A percentile compares a stretch with the other conserved stretches of the same genome.
Conservation (phyloP, 2,797 vertebrate species). For the Columba guinea region DNA sequence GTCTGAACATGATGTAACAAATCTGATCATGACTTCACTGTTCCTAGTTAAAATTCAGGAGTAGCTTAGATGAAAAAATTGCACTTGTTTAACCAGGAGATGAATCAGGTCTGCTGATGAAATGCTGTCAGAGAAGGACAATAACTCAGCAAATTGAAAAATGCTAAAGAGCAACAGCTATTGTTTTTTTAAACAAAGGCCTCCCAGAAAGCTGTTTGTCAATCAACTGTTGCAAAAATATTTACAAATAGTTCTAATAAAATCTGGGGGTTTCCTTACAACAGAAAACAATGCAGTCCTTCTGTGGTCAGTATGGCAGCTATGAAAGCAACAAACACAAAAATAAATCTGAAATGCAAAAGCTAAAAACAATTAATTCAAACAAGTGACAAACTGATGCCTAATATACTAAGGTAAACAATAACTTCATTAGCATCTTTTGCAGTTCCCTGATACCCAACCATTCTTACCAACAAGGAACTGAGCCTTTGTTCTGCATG, state of each 20-base stretch:
- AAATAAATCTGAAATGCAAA: neutral
- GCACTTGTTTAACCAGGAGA: neutral
- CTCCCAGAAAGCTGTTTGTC: neutral
- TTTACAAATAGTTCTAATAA: neutral
- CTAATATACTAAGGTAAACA: neutral
- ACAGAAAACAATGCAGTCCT: neutral
- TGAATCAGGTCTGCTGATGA: neutral
- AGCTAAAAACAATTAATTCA: neutral
- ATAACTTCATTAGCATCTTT: neutral
- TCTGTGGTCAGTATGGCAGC: neutral
- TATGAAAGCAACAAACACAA: neutral
- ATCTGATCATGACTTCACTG: neutral
- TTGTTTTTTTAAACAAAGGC: neutral
- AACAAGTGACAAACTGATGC: neutral
- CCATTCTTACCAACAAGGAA: neutral
- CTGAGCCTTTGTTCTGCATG: conserved; percentile 5
- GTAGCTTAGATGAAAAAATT: neutral
- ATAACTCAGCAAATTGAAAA: neutral
- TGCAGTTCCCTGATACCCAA: neutral
- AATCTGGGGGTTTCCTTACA: neutral
- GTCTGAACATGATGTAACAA: neutral
- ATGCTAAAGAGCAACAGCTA: neutral
- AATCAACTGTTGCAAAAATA: neutral
- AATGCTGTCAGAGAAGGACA: neutral
- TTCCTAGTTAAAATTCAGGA: conserved; percentile 10